Evolutionary conservation across 2,113 vertebrate genomes (phyloP).

Genomic region (Brachyistius frenatus): DNA sequence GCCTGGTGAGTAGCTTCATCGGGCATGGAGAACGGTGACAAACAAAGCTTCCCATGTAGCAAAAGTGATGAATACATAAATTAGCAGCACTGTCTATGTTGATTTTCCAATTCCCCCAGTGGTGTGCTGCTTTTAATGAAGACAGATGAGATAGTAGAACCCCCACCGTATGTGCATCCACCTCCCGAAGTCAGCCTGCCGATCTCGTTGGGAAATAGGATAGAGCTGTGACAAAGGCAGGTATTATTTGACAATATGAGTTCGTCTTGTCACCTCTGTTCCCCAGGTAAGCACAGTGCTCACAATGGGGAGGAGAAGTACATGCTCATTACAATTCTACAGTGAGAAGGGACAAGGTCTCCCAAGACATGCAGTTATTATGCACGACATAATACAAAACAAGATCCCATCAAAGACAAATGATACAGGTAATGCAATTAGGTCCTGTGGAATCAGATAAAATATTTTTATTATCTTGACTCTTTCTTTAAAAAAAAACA

Average conservation of each 20-base stretch:
- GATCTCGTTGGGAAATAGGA: slow-evolving; percentile 70
- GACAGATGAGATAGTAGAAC: slow-evolving; percentile 80
- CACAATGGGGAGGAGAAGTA: slow-evolving; percentile 65
- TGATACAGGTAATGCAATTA: slow-evolving; percentile 57
- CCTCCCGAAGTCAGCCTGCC: slow-evolving; percentile 60
- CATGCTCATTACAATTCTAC: slow-evolving; percentile 72
- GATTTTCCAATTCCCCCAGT: slow-evolving; percentile 79
- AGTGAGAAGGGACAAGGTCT: slow-evolving; percentile 63
- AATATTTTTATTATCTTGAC: slow-evolving; percentile 67
- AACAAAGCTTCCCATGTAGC: slow-evolving; percentile 75
- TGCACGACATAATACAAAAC: slow-evolving; percentile 48
- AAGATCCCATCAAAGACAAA: slow-evolving; percentile 49
- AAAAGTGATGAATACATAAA: slow-evolving; percentile 83
- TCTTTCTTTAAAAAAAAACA: slow-evolving; percentile 61
- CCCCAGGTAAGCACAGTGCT: slow-evolving; percentile 64
- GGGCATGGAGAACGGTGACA: slow-evolving; percentile 60
- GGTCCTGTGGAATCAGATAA: slow-evolving; percentile 42
- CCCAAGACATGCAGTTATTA: slow-evolving; percentile 64
- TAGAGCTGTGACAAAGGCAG: slow-evolving; percentile 76
- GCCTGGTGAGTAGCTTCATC: slow-evolving; percentile 26
- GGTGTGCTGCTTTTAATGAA: slow-evolving; percentile 81
- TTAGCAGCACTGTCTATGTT: slow-evolving; percentile 82
- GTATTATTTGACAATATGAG: slow-evolving; percentile 75
- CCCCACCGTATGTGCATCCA: slow-evolving; percentile 72
- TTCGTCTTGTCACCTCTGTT: slow-evolving; percentile 72